These are phyloP conservation scores for Lumbricus terrestris DNA, from an alignment of 2,888 invertebrate genomes.

Conservation along the genomic window DNA sequence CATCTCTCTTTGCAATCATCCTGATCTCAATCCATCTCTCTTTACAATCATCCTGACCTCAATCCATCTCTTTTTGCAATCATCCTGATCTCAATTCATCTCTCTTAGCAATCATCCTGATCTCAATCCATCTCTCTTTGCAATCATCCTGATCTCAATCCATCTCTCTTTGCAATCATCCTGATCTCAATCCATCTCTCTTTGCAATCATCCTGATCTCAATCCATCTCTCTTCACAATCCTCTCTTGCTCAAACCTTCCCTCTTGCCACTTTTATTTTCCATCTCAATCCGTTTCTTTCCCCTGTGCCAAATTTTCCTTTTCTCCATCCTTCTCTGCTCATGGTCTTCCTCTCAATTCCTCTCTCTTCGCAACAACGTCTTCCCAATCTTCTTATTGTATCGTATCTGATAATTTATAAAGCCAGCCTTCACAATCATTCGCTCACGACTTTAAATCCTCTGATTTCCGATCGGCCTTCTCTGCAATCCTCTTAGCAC, in stretches of 20 bases:
- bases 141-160: background rate
- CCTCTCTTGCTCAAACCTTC: background rate
- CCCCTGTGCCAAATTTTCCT: background rate
- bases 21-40: background rate
- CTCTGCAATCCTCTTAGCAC: no score
- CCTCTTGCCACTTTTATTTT: background rate
- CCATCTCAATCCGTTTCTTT: background rate
- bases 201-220: background rate
- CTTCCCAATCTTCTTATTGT: no score
- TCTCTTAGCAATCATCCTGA: background rate
- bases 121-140: background rate
- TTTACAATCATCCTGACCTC: background rate
- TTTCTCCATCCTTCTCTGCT: background rate
- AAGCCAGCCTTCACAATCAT: no score
- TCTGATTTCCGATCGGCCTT: no score
- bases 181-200: background rate
- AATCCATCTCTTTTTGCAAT: no score
- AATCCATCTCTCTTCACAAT: background rate
- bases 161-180: background rate
- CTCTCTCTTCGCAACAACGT: background rate
- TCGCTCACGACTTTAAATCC: no score
- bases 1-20: background rate
- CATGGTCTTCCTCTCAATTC: background rate
- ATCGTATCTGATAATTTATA: no score
- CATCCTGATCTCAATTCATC: background rate